These are phyloP conservation scores for Ageneiosus marmoratus DNA, from an alignment of 2,113 vertebrate species.

Conservation along the genomic window DNA sequence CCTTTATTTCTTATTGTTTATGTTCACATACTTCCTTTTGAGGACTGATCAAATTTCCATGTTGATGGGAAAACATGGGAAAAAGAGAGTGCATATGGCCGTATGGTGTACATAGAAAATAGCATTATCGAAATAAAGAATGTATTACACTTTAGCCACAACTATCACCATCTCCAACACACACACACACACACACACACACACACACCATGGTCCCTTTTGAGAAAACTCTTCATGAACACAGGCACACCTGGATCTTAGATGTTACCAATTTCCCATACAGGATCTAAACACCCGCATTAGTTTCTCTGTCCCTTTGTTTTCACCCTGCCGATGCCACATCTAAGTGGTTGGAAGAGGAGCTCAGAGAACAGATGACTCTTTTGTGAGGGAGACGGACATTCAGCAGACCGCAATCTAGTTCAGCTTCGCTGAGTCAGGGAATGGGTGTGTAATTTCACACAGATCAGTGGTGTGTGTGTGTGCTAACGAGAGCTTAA, in stretches of 20 bases:
- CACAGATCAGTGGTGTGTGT: conserved; percentile 11
- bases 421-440: conserved; percentile 14
- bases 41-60: conserved; percentile 28
- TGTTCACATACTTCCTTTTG: conserved; percentile 4
- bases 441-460: conserved; percentile 48
- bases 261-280: conserved; percentile 28
- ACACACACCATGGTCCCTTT: not conserved
- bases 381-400: conserved; percentile 25
- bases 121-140: not conserved
- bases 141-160: not conserved
- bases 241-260: conserved; percentile 25
- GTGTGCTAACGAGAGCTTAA: not conserved
- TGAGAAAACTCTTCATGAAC: not conserved
- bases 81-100: conserved; percentile 9
- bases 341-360: conserved; percentile 8
- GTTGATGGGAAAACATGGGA: conserved; percentile 42
- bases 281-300: not conserved
- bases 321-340: not conserved
- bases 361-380: conserved; percentile 31
- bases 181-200: conserved; percentile 6
- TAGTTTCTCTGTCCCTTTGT: conserved; percentile 9
- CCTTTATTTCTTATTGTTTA: conserved; percentile 31
- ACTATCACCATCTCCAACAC: not conserved
- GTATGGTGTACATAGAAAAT: not conserved
- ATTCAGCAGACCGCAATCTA: conserved; percentile 24